Evolutionary conservation across 2,797 vertebrate genomes (phyloP).

Genomic region (Gymnothorax reevesii): DNA sequence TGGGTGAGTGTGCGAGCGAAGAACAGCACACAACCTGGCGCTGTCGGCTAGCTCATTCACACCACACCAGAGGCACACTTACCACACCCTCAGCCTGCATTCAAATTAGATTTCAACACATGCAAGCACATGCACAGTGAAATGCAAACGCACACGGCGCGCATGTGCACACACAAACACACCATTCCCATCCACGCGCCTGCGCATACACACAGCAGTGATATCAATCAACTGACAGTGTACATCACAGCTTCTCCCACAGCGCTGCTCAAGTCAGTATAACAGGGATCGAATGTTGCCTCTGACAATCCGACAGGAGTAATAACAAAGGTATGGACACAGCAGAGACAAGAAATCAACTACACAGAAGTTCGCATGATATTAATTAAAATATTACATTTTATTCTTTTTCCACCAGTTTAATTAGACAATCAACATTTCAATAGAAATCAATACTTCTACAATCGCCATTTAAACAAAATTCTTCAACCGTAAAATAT

Average conservation of each 20-base stretch:
- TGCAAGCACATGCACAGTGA: too few species aligned
- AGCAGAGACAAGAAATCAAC: background rate
- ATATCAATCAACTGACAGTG: background rate
- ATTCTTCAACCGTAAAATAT: conserved; percentile 10
- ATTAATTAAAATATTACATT: conserved; percentile 19
- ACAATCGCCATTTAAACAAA: background rate
- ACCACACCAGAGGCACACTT: background rate
- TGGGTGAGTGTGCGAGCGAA: background rate
- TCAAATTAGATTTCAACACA: background rate
- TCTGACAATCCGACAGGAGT: too few species aligned
- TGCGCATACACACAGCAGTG: background rate
- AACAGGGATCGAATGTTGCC: too few species aligned
- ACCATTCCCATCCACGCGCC: too few species aligned
- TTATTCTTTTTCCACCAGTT: background rate
- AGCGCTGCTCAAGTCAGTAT: background rate
- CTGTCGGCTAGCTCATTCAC: background rate
- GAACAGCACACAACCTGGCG: background rate
- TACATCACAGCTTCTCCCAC: background rate
- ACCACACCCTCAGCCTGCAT: background rate
- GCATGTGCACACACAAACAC: background rate
- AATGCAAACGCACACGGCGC: background rate
- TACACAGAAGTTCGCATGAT: background rate
- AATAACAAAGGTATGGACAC: background rate
- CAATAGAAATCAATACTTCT: background rate
- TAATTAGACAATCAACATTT: background rate